A percentile compares a stretch with the other conserved stretches of the same genome.
Conservation (phyloP, 2,888 invertebrate genomes). For the Eupithecia tripunctaria region DNA sequence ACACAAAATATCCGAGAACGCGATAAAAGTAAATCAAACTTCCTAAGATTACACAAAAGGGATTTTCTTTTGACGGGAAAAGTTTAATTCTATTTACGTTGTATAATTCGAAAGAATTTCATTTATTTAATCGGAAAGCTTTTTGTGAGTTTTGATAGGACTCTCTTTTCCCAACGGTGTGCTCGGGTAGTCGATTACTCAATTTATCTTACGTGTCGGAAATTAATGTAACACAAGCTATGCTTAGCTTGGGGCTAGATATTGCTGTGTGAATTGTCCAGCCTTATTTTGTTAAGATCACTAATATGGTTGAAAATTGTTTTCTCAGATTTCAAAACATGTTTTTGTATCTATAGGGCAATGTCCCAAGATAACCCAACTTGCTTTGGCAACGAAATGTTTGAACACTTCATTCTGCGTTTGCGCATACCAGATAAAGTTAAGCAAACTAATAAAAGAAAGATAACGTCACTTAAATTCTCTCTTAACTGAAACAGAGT, state of each 20-base stretch:
- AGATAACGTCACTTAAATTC: background rate
- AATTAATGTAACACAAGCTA: no score
- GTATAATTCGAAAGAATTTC: conserved; percentile 41
- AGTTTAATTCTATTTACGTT: conserved; percentile 46
- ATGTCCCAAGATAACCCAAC: conserved; percentile 2
- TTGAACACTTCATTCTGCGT: conserved; percentile 3
- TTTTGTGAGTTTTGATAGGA: conserved; percentile 17
- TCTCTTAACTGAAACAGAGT: background rate
- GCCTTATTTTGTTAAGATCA: no score
- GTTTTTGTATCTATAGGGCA: background rate
- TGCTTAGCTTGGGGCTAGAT: no score
- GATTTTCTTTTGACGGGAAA: conserved; percentile 43
- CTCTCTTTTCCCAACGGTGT: background rate
- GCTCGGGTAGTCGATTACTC: background rate
- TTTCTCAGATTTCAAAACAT: background rate
- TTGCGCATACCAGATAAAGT: background rate
- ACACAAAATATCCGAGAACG: conserved; percentile 34
- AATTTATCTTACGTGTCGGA: background rate
- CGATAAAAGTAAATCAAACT: conserved; percentile 60
- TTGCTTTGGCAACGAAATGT: background rate
- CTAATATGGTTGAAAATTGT: background rate
- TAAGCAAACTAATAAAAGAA: background rate
- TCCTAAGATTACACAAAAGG: conserved; percentile 50
- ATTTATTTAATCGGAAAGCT: conserved; percentile 39
- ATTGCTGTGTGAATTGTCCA: no score